These are phyloP conservation scores for Pterophyllum scalare DNA, from an alignment of 2,113 vertebrate species.

Conservation along the genomic window DNA sequence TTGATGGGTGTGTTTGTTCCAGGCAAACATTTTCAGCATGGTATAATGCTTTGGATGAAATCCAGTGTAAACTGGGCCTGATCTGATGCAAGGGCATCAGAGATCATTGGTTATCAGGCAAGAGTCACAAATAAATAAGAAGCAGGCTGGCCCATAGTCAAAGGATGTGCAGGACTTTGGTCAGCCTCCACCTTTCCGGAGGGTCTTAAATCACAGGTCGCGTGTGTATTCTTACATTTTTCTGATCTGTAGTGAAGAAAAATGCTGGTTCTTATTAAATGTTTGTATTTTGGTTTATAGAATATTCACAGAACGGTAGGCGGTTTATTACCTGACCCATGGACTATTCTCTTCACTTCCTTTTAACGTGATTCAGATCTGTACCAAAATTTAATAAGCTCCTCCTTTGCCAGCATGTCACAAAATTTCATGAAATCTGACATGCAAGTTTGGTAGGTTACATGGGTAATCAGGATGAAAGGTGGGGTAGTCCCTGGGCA, in stretches of 20 bases:
- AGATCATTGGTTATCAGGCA: background rate
- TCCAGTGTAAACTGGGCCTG: background rate
- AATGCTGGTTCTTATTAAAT: background rate
- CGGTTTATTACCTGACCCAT: too few relatives aligned
- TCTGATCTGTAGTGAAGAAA: background rate
- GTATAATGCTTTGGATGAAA: constrained; percentile 11
- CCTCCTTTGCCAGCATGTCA: too few relatives aligned
- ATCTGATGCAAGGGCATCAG: background rate
- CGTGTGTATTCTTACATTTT: background rate
- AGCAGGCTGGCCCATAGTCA: background rate
- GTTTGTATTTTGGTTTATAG: background rate
- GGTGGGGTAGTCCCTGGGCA: too few relatives aligned
- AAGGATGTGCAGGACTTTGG: constrained; percentile 1
- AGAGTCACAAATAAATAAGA: too few relatives aligned
- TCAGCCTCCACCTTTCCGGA: background rate
- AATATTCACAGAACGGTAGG: background rate
- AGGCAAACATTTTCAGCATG: constrained; percentile 39
- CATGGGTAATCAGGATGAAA: too few relatives aligned
- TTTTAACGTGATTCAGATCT: too few relatives aligned
- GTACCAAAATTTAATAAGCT: too few relatives aligned
- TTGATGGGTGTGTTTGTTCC: constrained; percentile 37
- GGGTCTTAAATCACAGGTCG: background rate
- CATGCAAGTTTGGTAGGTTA: too few relatives aligned
- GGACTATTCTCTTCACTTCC: too few relatives aligned
- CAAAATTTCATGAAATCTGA: too few relatives aligned